Conservation (phyloP, 2,797 vertebrate genomes). For the Hippocampus kuda region DNA sequence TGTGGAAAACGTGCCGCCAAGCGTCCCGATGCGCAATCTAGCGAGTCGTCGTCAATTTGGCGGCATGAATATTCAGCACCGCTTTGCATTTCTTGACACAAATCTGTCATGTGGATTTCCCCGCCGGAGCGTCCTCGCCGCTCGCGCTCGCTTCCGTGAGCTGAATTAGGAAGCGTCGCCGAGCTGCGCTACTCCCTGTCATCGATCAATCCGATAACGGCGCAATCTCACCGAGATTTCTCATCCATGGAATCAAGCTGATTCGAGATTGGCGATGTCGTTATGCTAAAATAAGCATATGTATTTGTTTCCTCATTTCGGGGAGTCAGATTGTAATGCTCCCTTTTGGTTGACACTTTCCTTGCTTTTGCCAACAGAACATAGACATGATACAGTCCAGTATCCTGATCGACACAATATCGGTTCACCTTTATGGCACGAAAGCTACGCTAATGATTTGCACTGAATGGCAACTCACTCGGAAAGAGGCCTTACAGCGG, state of each 20-base stretch:
- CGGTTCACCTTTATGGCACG: too few relatives aligned
- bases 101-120: slow-evolving; percentile 23
- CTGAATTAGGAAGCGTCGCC: slow-evolving; percentile 26
- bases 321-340: background rate
- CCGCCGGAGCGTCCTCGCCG: slow-evolving; percentile 15
- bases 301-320: background rate
- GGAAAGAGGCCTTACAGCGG: too few relatives aligned
- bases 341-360: background rate
- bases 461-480: too few relatives aligned
- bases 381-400: too few relatives aligned
- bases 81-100: slow-evolving; percentile 24
- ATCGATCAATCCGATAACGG: slow-evolving; percentile 11
- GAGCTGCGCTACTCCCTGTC: background rate
- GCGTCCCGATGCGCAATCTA: background rate
- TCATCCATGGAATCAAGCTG: slow-evolving; percentile 19
- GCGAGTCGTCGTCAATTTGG: slow-evolving; percentile 26
- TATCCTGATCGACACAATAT: too few relatives aligned
- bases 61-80: slow-evolving; percentile 39
- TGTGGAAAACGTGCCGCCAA: background rate
- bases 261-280: slow-evolving; percentile 27
- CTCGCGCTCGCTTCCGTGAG: slow-evolving; percentile 9
- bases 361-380: background rate
- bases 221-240: slow-evolving; percentile 7
- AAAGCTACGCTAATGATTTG: too few relatives aligned
- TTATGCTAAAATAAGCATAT: slow-evolving; percentile 9